These are phyloP conservation scores for Hyalella azteca DNA, from an alignment of 2,888 invertebrate genomes.

Conservation along the genomic window DNA sequence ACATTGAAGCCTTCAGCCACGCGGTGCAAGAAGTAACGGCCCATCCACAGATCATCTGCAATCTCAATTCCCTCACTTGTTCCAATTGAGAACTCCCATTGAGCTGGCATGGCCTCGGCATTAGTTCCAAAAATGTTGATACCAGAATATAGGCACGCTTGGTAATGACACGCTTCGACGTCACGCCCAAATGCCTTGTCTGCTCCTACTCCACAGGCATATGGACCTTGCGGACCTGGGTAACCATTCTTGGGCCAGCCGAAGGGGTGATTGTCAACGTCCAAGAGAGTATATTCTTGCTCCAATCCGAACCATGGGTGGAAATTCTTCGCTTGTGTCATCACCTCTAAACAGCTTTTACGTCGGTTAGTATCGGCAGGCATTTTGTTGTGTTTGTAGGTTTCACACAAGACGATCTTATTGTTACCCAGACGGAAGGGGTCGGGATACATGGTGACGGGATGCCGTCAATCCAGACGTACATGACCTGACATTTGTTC, in stretches of 20 bases:
- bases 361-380: conserved; percentile 64
- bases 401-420: conserved; percentile 86
- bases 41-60: conserved; percentile 63
- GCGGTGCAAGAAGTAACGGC: conserved; percentile 61
- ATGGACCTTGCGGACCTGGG: conserved; percentile 95
- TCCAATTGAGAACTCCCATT: conserved; percentile 66
- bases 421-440: conserved; percentile 66
- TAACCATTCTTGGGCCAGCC: conserved; percentile 94
- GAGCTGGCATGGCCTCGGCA: conserved; percentile 96
- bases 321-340: conserved; percentile 72
- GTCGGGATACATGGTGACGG: conserved; percentile 66
- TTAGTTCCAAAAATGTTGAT: conserved; percentile 92
- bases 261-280: conserved; percentile 83
- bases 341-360: conserved; percentile 63
- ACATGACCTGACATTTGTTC: conserved; percentile 81
- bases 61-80: conserved; percentile 65
- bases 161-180: conserved; percentile 94
- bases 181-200: conserved; percentile 94
- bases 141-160: conserved; percentile 92
- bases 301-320: conserved; percentile 93
- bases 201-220: conserved; percentile 97
- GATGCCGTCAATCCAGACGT: conserved; percentile 92
- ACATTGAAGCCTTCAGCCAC: conserved; percentile 62
- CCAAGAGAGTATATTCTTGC: conserved; percentile 88
- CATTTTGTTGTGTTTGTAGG: conserved; percentile 66